Conservation (phyloP, 2,888 invertebrate genomes). For the Euproctis similis region DNA sequence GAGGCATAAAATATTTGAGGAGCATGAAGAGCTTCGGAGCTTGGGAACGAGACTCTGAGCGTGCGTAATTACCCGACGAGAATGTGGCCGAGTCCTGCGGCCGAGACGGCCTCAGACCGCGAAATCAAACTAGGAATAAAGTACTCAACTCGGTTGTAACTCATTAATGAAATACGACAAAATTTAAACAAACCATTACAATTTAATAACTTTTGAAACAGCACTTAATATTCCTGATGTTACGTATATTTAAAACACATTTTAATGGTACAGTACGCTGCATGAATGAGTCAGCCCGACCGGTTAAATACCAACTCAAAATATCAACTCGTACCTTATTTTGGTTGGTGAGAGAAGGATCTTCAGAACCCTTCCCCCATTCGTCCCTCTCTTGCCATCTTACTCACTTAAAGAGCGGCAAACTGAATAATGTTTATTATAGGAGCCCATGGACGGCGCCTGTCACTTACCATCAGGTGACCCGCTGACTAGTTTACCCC, state of each 20-base stretch:
- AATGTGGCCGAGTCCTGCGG: conserved; percentile 66
- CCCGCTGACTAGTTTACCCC: no score
- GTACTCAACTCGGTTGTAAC: conserved; percentile 53
- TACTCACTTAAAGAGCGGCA: no score
- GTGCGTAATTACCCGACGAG: conserved; percentile 69
- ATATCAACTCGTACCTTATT: no score
- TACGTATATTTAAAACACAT: conserved; percentile 28
- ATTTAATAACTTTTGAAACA: conserved; percentile 30
- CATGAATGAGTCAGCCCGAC: no score
- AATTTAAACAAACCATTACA: conserved; percentile 44
- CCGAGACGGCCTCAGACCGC: conserved; percentile 46
- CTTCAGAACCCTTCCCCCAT: no score
- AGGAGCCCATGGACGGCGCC: no score
- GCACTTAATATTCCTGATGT: conserved; percentile 18
- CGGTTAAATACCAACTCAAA: no score
- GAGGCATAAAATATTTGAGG: conserved; percentile 70
- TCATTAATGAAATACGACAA: conserved; percentile 62
- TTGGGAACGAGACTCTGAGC: conserved; percentile 64
- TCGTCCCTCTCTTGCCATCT: no score
- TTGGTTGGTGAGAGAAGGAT: no score
- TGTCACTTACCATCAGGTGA: no score
- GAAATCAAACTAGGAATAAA: conserved; percentile 62
- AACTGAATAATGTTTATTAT: no score
- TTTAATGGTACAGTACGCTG: conserved; percentile 41
- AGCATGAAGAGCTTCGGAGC: conserved; percentile 56